Conservation (phyloP, 2,113 vertebrate species). For the Paradoxurus hermaphroditus region DNA sequence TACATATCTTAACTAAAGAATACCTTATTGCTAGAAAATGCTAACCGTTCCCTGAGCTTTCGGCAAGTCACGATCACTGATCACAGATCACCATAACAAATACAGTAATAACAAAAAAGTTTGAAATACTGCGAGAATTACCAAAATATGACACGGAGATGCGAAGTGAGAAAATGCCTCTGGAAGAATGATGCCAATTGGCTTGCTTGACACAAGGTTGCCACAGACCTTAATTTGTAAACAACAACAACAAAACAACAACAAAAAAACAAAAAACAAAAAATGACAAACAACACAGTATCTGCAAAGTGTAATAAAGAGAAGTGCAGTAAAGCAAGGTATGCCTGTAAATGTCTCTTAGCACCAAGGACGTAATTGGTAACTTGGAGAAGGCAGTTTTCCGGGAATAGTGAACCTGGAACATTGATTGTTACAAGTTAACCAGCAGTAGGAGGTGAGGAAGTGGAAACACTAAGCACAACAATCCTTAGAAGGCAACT, state of each 20-base stretch:
- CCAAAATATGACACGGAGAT: neutral
- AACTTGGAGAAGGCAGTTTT: neutral
- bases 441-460: neutral
- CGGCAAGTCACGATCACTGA: neutral
- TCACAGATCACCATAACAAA: neutral
- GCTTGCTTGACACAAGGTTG: neutral
- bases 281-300: too few relatives aligned
- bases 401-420: neutral
- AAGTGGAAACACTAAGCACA: neutral
- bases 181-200: neutral
- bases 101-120: neutral
- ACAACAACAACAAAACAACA: neutral
- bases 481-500: neutral
- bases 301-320: neutral
- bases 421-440: neutral
- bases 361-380: neutral
- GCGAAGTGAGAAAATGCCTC: neutral
- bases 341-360: neutral
- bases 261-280: too few relatives aligned
- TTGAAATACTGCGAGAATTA: neutral
- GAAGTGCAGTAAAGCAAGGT: neutral
- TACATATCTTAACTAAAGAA: neutral
- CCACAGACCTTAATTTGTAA: neutral
- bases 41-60: neutral
- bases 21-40: neutral